These are phyloP conservation scores for Sylvietta virens DNA, from an alignment of 2,113 vertebrate species.

Conservation along the genomic window DNA sequence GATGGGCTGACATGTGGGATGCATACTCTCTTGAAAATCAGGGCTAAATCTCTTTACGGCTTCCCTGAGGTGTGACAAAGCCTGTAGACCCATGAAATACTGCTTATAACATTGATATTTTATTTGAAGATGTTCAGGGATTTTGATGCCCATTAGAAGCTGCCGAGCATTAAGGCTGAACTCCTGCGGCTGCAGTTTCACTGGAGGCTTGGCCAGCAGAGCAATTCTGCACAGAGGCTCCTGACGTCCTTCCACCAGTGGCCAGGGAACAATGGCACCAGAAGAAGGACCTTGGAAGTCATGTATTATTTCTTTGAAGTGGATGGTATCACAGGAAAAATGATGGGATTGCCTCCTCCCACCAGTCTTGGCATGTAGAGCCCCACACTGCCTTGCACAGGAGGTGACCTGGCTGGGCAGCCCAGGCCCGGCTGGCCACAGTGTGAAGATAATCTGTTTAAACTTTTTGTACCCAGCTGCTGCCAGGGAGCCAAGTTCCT, in stretches of 20 bases:
- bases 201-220: not conserved
- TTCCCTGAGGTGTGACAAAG: not conserved
- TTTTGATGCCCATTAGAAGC: not conserved
- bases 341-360: not conserved
- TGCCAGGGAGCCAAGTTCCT: not conserved
- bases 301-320: not conserved
- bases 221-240: not conserved
- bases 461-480: not conserved
- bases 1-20: not conserved
- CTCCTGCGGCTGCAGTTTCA: not conserved
- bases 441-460: not conserved
- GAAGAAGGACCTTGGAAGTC: not conserved
- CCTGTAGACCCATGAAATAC: not conserved
- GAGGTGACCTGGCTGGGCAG: not conserved
- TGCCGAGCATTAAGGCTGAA: not conserved
- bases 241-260: not conserved
- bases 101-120: not conserved
- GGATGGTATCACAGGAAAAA: not conserved
- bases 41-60: not conserved
- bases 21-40: not conserved
- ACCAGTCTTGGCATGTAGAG: not conserved
- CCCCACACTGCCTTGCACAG: not conserved
- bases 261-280: not conserved
- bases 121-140: not conserved
- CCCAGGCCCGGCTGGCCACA: not conserved